Evolutionary conservation across 2,113 vertebrate genomes (phyloP).

Genomic region (Cinclus cinclus): DNA sequence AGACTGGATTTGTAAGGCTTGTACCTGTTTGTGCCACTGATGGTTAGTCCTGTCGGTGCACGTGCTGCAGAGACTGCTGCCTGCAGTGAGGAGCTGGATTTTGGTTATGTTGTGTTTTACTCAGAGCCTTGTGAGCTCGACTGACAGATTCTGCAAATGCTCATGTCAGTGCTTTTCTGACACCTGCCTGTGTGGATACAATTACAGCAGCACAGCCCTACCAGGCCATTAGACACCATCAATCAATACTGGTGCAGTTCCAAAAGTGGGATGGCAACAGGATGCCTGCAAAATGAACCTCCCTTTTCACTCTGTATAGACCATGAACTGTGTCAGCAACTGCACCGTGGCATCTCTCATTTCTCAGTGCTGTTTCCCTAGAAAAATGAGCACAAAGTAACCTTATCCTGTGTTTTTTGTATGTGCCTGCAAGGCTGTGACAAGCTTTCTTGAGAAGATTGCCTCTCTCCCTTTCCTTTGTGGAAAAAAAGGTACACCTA

Average conservation of each 20-base stretch:
- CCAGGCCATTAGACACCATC: background rate
- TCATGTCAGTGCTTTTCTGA: background rate
- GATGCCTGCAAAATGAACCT: background rate
- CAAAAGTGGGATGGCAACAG: background rate
- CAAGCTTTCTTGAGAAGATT: background rate
- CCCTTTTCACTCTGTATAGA: background rate
- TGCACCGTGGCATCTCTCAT: background rate
- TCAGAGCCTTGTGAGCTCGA: background rate
- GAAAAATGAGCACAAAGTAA: background rate
- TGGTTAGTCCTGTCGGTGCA: rapidly evolving
- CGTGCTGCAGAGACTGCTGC: rapidly evolving
- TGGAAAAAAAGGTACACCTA: background rate
- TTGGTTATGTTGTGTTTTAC: background rate
- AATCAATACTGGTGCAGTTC: background rate
- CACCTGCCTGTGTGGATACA: background rate
- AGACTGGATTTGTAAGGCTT: background rate
- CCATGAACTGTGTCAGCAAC: background rate
- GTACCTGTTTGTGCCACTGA: background rate
- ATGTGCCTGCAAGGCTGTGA: background rate
- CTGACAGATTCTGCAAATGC: background rate
- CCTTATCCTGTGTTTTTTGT: background rate
- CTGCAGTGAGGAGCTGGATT: background rate
- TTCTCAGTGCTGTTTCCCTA: background rate
- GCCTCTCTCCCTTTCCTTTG: background rate
- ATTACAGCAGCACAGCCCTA: background rate